Evolutionary conservation across 2,797 vertebrate species (phyloP).

Genomic region (Lycodopsis pacificus): DNA sequence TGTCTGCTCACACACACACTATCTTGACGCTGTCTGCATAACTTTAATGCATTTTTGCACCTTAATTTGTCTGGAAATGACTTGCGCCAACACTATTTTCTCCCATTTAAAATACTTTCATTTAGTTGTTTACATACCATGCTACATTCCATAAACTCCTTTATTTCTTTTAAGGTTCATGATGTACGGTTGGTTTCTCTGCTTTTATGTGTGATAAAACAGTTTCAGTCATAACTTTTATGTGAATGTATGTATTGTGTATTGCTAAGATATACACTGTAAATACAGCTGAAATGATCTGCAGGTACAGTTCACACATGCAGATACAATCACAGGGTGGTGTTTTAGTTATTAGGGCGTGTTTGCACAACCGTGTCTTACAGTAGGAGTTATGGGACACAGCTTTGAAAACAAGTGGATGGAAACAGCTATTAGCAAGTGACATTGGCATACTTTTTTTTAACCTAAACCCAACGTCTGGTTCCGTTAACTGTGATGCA

Average conservation of each 20-base stretch:
- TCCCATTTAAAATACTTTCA: slow-evolving; percentile 12
- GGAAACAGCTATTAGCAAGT: slow-evolving; percentile 60
- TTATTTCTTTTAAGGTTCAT: background rate
- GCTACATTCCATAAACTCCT: background rate
- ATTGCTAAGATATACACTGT: background rate
- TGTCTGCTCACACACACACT: slow-evolving; percentile 3
- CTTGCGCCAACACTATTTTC: slow-evolving; percentile 10
- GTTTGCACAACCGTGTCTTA: slow-evolving; percentile 49
- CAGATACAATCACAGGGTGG: slow-evolving; percentile 41
- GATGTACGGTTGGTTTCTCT: background rate
- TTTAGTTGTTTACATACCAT: background rate
- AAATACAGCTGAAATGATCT: slow-evolving; percentile 23
- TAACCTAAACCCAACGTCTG: slow-evolving; percentile 32
- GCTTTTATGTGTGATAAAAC: background rate
- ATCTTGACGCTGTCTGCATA: too few relatives aligned
- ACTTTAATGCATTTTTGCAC: background rate
- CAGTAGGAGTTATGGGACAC: slow-evolving; percentile 50
- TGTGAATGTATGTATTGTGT: background rate
- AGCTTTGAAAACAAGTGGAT: slow-evolving; percentile 64
- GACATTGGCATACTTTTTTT: background rate
- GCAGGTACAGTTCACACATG: slow-evolving; percentile 40
- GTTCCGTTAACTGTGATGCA: slow-evolving; percentile 42
- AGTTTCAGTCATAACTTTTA: background rate
- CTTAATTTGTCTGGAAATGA: slow-evolving; percentile 1
- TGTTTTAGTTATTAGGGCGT: slow-evolving; percentile 42